These are phyloP conservation scores for Lamellibrachia columna DNA, from an alignment of 2,888 invertebrate species.

Conservation along the genomic window DNA sequence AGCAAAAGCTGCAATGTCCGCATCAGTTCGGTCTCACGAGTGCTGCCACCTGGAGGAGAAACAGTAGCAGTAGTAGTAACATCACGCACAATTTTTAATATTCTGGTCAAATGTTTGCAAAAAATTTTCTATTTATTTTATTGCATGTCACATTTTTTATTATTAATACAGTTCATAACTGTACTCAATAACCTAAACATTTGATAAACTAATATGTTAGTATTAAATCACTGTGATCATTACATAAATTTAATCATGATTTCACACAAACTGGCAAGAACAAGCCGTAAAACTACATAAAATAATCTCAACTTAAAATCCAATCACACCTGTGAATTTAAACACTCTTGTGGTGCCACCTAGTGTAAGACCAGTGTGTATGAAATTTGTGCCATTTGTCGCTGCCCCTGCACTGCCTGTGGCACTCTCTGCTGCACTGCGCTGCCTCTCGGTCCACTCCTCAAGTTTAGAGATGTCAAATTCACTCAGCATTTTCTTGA, in stretches of 20 bases:
- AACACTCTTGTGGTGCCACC: background rate
- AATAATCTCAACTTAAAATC: background rate
- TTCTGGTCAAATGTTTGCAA: background rate
- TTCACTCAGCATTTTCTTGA: constrained; percentile 23
- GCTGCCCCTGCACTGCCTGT: background rate
- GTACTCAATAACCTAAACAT: background rate
- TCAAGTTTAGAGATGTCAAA: background rate
- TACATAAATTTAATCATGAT: background rate
- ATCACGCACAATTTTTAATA: background rate
- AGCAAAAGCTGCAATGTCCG: constrained; percentile 54
- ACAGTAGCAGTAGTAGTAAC: background rate
- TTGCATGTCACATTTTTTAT: background rate
- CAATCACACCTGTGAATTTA: background rate
- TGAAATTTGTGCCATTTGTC: background rate
- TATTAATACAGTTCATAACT: background rate
- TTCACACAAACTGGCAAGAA: background rate
- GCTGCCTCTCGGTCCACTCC: background rate
- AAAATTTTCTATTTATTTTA: background rate
- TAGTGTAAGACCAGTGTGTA: background rate
- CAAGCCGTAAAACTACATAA: background rate
- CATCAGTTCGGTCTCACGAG: constrained; percentile 60
- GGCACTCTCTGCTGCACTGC: background rate
- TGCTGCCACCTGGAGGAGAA: constrained; percentile 40
- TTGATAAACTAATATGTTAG: background rate
- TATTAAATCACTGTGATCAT: background rate